A percentile compares a stretch with the other conserved stretches of the same genome.
phyloP scores from a whole-genome alignment of 2,797 vertebrate species.

The Acestrorhynchus altus region DNA sequence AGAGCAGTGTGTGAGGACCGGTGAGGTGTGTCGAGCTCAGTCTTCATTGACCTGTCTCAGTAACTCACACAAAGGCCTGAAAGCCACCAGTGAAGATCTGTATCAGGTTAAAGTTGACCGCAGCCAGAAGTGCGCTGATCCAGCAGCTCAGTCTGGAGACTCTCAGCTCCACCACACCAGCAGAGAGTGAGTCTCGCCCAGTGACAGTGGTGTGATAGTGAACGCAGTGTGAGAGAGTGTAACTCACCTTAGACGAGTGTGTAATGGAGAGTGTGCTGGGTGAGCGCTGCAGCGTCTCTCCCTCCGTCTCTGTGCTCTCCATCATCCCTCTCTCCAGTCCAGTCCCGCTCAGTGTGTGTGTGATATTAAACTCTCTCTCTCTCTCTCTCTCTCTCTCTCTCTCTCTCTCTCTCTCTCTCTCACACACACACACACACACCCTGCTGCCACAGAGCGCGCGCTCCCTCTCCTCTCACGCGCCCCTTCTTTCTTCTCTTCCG shows the following conservation, averaged over 20 bases:
- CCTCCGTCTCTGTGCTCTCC: slow-evolving; percentile 85
- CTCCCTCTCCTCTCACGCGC: not conserved
- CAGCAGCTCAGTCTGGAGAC: too few relatives aligned
- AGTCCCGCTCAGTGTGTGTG: not conserved
- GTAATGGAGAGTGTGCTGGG: slow-evolving; percentile 81
- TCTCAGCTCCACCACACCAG: too few relatives aligned
- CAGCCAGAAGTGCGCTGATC: too few relatives aligned
- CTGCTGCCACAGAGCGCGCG: not conserved
- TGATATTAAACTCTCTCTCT: too few relatives aligned
- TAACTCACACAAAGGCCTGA: too few relatives aligned
- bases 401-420: not conserved
- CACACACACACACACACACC: not conserved
- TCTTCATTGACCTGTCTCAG: too few relatives aligned
- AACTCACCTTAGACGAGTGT: slow-evolving; percentile 82
- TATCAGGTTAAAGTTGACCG: too few relatives aligned
- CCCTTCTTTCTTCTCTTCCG: not conserved
- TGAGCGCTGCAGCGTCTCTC: slow-evolving; percentile 79
- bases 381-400: too few relatives aligned
- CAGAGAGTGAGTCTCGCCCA: too few relatives aligned
- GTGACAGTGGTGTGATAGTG: not conserved
- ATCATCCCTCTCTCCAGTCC: slow-evolving; percentile 70
- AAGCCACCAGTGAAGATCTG: too few relatives aligned
- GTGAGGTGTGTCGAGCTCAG: too few relatives aligned
- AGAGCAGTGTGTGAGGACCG: too few relatives aligned
- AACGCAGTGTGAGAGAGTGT: not conserved